A percentile compares a stretch with the other conserved stretches of the same genome.
Conservation (phyloP, 2,888 invertebrate species). For the Carterocephalus palaemon region DNA sequence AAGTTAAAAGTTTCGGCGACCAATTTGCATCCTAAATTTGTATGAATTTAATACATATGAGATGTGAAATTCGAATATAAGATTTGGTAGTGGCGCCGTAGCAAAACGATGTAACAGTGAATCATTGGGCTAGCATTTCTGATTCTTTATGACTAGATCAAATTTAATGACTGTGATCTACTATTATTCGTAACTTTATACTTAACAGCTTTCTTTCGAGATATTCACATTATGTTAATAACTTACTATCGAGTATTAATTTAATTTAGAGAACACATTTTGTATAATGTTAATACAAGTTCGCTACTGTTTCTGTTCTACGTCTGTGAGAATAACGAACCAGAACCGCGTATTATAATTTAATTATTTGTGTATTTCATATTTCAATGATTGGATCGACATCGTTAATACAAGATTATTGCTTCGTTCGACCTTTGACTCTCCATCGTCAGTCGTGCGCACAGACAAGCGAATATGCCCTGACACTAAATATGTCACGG, state of each 20-base stretch:
- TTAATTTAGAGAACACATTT: too few relatives aligned
- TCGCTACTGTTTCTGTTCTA: too few relatives aligned
- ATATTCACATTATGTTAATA: conserved; percentile 9
- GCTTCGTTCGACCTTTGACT: conserved; percentile 19
- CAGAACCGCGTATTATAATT: too few relatives aligned
- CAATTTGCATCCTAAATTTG: conserved; percentile 3
- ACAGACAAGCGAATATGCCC: conserved; percentile 24
- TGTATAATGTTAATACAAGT: too few relatives aligned
- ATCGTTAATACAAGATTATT: conserved; percentile 14
- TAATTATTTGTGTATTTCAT: too few relatives aligned
- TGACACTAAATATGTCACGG: conserved; percentile 36
- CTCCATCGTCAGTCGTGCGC: conserved; percentile 14
- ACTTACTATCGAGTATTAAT: neutral
- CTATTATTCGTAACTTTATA: conserved; percentile 12
- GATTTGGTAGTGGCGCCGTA: conserved; percentile 9
- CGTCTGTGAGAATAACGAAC: too few relatives aligned
- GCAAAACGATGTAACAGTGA: conserved; percentile 6
- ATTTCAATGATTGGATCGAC: conserved; percentile 11
- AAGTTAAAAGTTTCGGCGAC: conserved; percentile 7
- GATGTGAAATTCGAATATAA: neutral
- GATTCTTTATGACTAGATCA: conserved; percentile 4
- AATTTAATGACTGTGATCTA: conserved; percentile 6
- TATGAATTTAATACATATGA: conserved; percentile 1
- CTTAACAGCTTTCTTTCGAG: conserved; percentile 9
- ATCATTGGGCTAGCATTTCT: conserved; percentile 8